phyloP scores from a whole-genome alignment of 2,113 vertebrate genomes.

The Anguilla rostrata region DNA sequence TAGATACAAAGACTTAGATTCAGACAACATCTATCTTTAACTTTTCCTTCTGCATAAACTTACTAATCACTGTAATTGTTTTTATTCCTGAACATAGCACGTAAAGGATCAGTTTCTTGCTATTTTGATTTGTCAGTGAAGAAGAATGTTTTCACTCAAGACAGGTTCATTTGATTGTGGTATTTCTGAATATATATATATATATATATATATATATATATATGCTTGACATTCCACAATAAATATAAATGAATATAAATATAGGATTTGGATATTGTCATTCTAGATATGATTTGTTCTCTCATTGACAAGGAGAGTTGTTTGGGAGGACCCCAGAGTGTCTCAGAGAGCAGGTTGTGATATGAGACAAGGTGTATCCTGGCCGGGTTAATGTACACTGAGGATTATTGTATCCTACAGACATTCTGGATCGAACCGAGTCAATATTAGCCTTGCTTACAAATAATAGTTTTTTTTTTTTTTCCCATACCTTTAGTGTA shows the following conservation, averaged over 20 bases:
- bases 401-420: not conserved
- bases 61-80: too few relatives aligned
- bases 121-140: not conserved
- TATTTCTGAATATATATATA: not conserved
- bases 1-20: too few relatives aligned
- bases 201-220: not conserved
- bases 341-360: not conserved
- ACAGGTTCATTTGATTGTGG: not conserved
- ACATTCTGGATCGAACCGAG: not conserved
- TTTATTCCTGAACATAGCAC: too few relatives aligned
- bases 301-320: not conserved
- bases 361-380: not conserved
- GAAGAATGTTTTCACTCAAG: not conserved
- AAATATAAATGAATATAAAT: not conserved
- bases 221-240: not conserved
- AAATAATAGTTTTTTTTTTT: slow-evolving; percentile 32
- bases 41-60: too few relatives aligned
- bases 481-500: slow-evolving; percentile 35
- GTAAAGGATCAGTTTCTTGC: too few relatives aligned
- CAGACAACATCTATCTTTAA: too few relatives aligned
- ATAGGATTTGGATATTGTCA: not conserved
- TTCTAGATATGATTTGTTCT: not conserved
- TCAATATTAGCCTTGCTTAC: slow-evolving; percentile 29
- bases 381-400: slow-evolving; percentile 15
- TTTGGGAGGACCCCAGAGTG: not conserved